A percentile compares a stretch with the other conserved stretches of the same genome.
Conservation (phyloP, 2,797 vertebrate species). For the Peromyscus eremicus region DNA sequence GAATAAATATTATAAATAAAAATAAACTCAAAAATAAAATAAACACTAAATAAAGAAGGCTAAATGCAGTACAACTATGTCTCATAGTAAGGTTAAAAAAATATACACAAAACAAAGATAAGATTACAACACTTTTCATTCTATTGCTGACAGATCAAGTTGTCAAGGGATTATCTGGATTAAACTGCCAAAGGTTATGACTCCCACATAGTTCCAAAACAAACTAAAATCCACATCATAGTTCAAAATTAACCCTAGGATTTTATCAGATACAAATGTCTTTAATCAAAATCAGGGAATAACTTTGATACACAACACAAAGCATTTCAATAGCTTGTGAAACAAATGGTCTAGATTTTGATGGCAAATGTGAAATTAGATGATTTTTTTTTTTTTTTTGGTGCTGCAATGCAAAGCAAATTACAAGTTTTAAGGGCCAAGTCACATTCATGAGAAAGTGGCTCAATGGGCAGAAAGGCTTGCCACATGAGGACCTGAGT, state of each 20-base stretch:
- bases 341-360: background rate
- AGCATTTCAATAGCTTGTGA: background rate
- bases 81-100: background rate
- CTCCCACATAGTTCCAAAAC: background rate
- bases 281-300: constrained; percentile 11
- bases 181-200: background rate
- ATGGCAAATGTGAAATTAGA: background rate
- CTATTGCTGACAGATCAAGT: background rate
- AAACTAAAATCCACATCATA: constrained; percentile 25
- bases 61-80: background rate
- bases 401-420: background rate
- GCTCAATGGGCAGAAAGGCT: background rate
- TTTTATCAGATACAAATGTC: constrained; percentile 3
- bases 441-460: background rate
- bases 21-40: background rate
- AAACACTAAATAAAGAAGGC: background rate
- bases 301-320: constrained; percentile 6
- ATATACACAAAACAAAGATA: background rate
- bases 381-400: background rate
- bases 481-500: background rate
- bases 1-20: background rate
- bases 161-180: background rate
- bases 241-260: constrained; percentile 20
- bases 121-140: background rate
- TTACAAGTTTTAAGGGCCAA: background rate